Conservation (phyloP, 2,888 invertebrate genomes). For the Eupithecia vulgata region DNA sequence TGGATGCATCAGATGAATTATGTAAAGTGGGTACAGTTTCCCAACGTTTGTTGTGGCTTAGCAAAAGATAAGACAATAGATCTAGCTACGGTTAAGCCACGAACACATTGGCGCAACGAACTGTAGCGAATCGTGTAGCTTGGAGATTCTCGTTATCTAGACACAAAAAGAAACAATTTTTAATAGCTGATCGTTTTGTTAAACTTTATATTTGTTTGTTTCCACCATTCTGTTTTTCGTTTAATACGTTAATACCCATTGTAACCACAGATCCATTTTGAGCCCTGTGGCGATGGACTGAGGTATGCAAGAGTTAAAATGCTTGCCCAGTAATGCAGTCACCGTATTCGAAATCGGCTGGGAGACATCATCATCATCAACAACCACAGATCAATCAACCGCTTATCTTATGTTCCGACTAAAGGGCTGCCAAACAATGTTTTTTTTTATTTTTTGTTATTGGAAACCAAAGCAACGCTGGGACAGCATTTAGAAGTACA, state of each 20-base stretch:
- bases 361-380: too few species aligned
- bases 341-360: too few species aligned
- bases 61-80: conserved; percentile 36
- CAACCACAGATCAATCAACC: neutral
- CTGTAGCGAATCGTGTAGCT: conserved; percentile 28
- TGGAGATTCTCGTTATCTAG: conserved; percentile 15
- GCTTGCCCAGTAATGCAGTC: too few species aligned
- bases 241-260: neutral
- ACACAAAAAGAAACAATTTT: conserved; percentile 12
- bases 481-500: neutral
- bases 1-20: conserved; percentile 11
- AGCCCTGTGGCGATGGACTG: too few species aligned
- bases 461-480: neutral
- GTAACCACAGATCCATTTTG: neutral
- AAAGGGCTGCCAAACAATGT: neutral
- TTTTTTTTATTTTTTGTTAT: neutral
- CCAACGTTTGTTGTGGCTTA: conserved; percentile 24
- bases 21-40: conserved; percentile 27
- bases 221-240: neutral
- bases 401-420: neutral
- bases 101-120: conserved; percentile 37
- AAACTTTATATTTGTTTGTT: neutral
- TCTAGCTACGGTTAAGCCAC: conserved; percentile 33
- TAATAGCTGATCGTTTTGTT: neutral
- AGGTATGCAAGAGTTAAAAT: too few species aligned